Conservation (phyloP, 2,888 invertebrate species). For the Steinernema scapterisci region DNA sequence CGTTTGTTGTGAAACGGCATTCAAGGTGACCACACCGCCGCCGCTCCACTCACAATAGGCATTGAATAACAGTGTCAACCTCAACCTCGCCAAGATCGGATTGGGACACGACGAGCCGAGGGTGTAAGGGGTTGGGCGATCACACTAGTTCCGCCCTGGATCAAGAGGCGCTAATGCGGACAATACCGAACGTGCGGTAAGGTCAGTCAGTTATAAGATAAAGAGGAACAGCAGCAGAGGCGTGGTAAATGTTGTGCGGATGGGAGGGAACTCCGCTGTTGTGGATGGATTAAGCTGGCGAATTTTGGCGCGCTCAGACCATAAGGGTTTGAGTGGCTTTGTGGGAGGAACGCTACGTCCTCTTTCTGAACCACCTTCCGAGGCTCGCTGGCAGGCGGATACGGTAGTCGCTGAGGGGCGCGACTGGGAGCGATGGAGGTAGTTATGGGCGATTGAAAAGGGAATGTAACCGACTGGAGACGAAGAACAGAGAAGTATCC, state of each 20-base stretch:
- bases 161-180: conserved; percentile 28
- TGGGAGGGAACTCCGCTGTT: neutral
- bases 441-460: neutral
- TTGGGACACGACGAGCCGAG: neutral
- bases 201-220: neutral
- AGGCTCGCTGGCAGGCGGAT: neutral
- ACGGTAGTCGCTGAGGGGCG: conserved; percentile 17
- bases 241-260: conserved; percentile 1
- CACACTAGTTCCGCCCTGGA: conserved; percentile 1
- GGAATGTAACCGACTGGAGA: neutral
- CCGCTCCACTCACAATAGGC: neutral
- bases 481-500: neutral
- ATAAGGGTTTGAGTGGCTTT: neutral
- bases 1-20: too few relatives aligned
- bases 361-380: neutral
- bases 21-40: conserved; percentile 9
- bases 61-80: neutral
- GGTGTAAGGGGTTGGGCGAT: neutral
- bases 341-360: neutral
- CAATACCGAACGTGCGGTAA: conserved; percentile 4
- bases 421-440: neutral
- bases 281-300: conserved; percentile 13
- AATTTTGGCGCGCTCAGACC: neutral
- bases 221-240: neutral
- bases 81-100: neutral